Base-by-base conservation (phyloP, 2,888 invertebrate genomes). In the Cataglyphis livida region DNA sequence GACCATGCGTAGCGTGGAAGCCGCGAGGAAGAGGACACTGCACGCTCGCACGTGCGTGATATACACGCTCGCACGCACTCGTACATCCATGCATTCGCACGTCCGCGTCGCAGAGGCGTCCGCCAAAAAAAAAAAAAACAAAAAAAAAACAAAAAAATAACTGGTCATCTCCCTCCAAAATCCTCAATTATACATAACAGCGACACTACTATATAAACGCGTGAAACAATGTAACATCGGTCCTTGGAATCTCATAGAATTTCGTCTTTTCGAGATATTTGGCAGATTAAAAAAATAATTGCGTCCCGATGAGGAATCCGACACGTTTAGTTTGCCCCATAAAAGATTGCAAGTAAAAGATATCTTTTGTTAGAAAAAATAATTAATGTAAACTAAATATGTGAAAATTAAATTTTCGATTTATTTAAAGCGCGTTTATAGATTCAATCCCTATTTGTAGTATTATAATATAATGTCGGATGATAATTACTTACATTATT, bases 11-110 rank as follows among this genome's bases (percentile, higher is more conserved):
- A 18, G 81, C 57, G 81, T 82, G 68, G 51, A 51, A 7, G 51
- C n/a, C 51, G 78, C 64, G 85, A 64, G 81, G 70, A 83, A 85
- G 83, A 86, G 89, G 87, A 89, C 87, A 88, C 81, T 87, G 87
- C 51, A 88, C 88, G 76, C 57, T 78, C 78, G 57, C 78, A 78
- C 78, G 78, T 68, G 78, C 68, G 68, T 71, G 76, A 51, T 71
- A 76, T 59, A 81, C 81, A 78, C 66, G 65, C 59, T 59, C 68
- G 41, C 57, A 75, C 61, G 75, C 78, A 66, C 76, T 82, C 62
- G 41, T 57, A 66, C 18, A 48, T 32, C 4, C 32, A 70, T 48
- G 51, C 54, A 65, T 51, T 38, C 44, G 76, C 44, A 83, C n/a
- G 71, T 81, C 82, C 71, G 51, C 64, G 44, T 61, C 54, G 48